Base-by-base conservation (phyloP, 2,113 vertebrate species). In the Connochaetes taurinus region DNA sequence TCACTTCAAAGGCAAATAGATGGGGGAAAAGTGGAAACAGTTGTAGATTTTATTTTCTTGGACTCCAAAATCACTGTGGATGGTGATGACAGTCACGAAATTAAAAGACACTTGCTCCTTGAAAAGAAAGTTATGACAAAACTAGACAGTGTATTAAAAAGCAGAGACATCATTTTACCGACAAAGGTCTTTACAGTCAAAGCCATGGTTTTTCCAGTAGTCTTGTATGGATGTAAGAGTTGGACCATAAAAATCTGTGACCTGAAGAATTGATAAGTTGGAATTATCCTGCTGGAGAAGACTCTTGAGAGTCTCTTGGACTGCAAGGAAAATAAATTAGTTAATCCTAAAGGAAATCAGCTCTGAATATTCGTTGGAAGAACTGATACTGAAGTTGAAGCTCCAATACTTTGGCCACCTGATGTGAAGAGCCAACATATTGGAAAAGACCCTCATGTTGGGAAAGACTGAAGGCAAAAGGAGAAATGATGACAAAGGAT, bases 121-220 rank as follows among this genome's bases (percentile, higher is more conserved):
- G 3, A 64, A 64, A 33, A 4, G 15, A n/a, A 33, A 64, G 62
- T 33, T 64, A n/a, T 33, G 62, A n/a, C 62, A 64, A 64, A 64
- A 7, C 62, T 64, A 64, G 62, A 64, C 62, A 64, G 15, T 17
- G 7, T 64, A 64, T 17, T 64, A 17, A 64, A 64, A 33, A 64
- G 31, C 31, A 64, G 62, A n/a, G 3, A 64, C 7, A n/a, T 67
- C 8, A 67, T 19, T 19, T n/a, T n/a, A 19, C 16, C 0, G 0
- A n/a, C 7, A n/a, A 67, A 67, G 2, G 16, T n/a, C 33, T 67
- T 17, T n/a, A n/a, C 7, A 67, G 64, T 67, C 33, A 67, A 67
- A 67, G 33, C 7, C 64, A n/a, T n/a, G 64, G 2, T n/a, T n/a
- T 67, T 67, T 67, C 64, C 64, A 67, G 64, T 67, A 67, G 64